Percentiles rank a stretch among this genome's conserved stretches.
Evolutionary conservation across 2,113 vertebrate genomes (phyloP).

Genomic region (Tragelaphus buxtoni): DNA sequence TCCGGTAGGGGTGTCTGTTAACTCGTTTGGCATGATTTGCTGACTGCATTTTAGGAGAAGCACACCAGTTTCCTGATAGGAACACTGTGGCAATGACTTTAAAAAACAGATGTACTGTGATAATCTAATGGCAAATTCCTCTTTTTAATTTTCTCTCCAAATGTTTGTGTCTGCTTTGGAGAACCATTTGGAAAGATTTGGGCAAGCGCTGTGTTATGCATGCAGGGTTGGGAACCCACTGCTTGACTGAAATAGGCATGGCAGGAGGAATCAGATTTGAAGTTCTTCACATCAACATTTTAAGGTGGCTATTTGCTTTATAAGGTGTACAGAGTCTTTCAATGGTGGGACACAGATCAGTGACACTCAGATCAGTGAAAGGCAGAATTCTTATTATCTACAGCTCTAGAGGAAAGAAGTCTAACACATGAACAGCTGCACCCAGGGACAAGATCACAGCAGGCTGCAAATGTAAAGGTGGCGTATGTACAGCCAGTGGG

Average conservation of each 20-base stretch:
- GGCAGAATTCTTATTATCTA: not conserved
- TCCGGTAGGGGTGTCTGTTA: conserved; percentile 32
- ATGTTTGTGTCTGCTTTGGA: conserved; percentile 34
- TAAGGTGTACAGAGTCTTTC: not conserved
- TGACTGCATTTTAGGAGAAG: conserved; percentile 17
- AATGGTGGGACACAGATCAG: not conserved
- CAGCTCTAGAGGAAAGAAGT: not conserved
- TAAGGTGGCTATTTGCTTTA: not conserved
- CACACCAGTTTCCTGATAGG: not conserved
- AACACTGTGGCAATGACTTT: not conserved
- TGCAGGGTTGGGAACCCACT: not conserved
- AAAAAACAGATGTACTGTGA: conserved; percentile 33
- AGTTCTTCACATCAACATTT: not conserved
- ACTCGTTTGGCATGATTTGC: not conserved
- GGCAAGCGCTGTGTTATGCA: not conserved
- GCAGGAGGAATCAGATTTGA: not conserved
- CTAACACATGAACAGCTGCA: rapidly evolving
- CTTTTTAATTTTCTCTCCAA: conserved; percentile 33
- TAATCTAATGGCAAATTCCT: not conserved
- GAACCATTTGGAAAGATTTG: not conserved
- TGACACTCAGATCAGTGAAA: not conserved
- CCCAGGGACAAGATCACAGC: not conserved
- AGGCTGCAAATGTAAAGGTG: not conserved
- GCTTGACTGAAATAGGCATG: not conserved
- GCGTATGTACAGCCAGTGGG: not conserved